Base-by-base conservation (phyloP, 2,797 vertebrate species). In the Chaetophractus vellerosus region DNA sequence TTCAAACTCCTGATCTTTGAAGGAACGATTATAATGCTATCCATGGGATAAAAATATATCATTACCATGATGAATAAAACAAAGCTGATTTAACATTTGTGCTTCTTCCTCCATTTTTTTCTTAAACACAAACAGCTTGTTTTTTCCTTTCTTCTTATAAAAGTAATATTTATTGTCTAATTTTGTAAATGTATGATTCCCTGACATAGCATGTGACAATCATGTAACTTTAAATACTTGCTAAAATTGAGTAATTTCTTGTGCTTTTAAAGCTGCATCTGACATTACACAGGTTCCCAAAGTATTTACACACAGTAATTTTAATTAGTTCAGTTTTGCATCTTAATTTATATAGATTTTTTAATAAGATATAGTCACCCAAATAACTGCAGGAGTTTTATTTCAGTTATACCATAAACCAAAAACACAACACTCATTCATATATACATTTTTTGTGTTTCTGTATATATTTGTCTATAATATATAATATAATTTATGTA, bases 271-370 rank as follows among this genome's bases (percentile, higher is more conserved):
- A 50, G 36, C 31, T 7, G 66, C 5, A 78, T 69, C 50, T 57
- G 18, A 85, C 23, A 68, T 69, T 59, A 80, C 4, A 89, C 18
- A 55, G 55, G 2, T 16, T 24, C 19, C 31, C 50, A 71, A 76
- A 81, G 4, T 28, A 86, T 88, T 36, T 69, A 94, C 78, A 90
- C 24, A 74, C 4, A 63, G 6, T 88, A 59, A 91, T 3, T 36
- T 21, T 92, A 88, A 57, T 64, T 90, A 48, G 14, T 64, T 93
- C n/a, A 91, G 38, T 94, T 75, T 95, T 91, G 59, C 21, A 72
- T 69, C 75, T 92, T 81, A 91, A 92, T 89, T 81, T 88, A 82
- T 87, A 59, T 33, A 48, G 48, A 9, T 64, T 80, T 80, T 95
- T 91, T 71, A 21, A 50, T 74, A 87, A 50, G 5, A 45, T 55